These are phyloP conservation scores for Characodon lateralis DNA, from an alignment of 2,797 vertebrate genomes.

Conservation along the genomic window DNA sequence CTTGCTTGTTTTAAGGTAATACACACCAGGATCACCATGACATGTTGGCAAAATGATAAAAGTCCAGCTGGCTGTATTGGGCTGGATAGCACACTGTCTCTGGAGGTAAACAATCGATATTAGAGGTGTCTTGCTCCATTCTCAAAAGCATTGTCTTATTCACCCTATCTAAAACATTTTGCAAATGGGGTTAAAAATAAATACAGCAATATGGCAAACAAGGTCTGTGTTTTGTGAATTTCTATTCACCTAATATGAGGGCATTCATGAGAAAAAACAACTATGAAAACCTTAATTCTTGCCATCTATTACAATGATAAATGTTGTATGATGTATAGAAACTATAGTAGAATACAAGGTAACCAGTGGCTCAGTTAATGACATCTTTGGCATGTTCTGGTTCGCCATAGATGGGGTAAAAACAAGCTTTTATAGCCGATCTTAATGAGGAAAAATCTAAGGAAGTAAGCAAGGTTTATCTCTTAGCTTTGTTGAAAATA, in stretches of 20 bases:
- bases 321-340: not conserved
- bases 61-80: not conserved
- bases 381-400: constrained; percentile 9
- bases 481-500: not conserved
- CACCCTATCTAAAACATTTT: not conserved
- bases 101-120: not conserved
- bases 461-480: not conserved
- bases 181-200: not conserved
- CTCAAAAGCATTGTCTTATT: not conserved
- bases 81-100: not conserved
- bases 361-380: constrained; percentile 2
- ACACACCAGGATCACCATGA: not conserved
- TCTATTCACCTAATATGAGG: too few species aligned
- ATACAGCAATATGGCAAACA: not conserved
- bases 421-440: constrained; percentile 11
- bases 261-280: not conserved
- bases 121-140: not conserved
- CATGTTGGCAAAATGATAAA: not conserved
- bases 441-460: not conserved
- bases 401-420: not conserved
- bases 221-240: not conserved
- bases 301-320: not conserved
- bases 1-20: not conserved
- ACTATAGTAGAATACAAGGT: not conserved
- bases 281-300: not conserved